Evolutionary conservation across 2,113 vertebrate genomes (phyloP), one percentile per base, ranked within the genome.

Genomic region (Halichoeres trimaculatus): DNA sequence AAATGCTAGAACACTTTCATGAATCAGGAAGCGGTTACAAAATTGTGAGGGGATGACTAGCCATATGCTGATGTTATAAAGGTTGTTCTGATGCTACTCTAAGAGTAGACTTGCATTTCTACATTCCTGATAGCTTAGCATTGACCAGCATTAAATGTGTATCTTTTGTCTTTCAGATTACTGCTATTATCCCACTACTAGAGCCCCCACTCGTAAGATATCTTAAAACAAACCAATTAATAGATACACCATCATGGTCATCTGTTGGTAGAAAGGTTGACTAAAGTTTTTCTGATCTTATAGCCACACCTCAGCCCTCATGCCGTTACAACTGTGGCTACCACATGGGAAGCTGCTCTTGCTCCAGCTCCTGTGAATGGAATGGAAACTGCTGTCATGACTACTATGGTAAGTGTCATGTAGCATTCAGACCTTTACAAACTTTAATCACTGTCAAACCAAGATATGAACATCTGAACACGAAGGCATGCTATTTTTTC

Each of bases 271-370:
- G 45, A 1, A 9, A 13, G 6, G 19, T n/a, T 48, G 1, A n/a
- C 45, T 48, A 17, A 48, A n/a, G 41, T 16, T 20, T 20, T n/a
- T 8, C 8, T 16, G 14, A 2, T 10, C 10, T 17, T 3, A 12
- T 34, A 14, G 53, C 26, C 2, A 17, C 70, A 73, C 56, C 2
- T 58, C 41, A 41, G 9, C 8, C 35, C 1, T 89, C 88, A 10
- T 93, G 90, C 73, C 59, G 20, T 1, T 47, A 78, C 78, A 73
- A 76, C 70, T 92, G 91, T 14, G 85, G 85, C 2, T 0, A 0
- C 0, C 0, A 34, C 7, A 30, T 84, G 3, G 74, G 61, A 4
- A 2, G 4, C 34, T 93, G 91, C 65, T 91, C 90, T 22, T 93
- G 91, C 34, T 12, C 4, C 23, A 56, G 26, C 9, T 36, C 5